Conservation (phyloP, 2,113 vertebrate genomes). For the Tenrec ecaudatus region DNA sequence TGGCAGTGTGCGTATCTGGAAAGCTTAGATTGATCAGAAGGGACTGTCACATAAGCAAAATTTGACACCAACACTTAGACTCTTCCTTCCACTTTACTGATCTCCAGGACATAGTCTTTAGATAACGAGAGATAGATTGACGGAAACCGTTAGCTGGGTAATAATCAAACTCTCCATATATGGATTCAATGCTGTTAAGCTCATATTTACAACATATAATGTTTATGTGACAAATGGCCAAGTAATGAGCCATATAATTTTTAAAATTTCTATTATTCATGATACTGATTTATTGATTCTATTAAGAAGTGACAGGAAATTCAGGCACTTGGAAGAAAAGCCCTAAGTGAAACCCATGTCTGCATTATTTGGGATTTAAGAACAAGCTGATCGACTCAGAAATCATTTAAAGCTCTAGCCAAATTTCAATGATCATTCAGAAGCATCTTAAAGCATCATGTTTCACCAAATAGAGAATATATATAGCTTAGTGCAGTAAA, state of each 20-base stretch:
- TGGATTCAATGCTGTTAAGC: conserved; percentile 54
- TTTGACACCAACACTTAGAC: conserved; percentile 69
- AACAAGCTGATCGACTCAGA: conserved; percentile 13
- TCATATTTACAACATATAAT: neutral
- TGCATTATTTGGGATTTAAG: neutral
- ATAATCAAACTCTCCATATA: conserved; percentile 54
- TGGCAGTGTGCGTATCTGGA: conserved; percentile 66
- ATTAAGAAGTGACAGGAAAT: conserved; percentile 36
- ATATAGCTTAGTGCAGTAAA: neutral
- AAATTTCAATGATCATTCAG: conserved; percentile 20
- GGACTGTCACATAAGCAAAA: conserved; percentile 79
- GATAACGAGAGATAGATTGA: conserved; percentile 36
- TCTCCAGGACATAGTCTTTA: conserved; percentile 52
- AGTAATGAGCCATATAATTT: conserved; percentile 21
- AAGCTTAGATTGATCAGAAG: conserved; percentile 81
- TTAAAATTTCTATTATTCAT: conserved; percentile 64
- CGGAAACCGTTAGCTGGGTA: conserved; percentile 46
- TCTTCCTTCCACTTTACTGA: conserved; percentile 67
- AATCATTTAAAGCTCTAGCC: conserved; percentile 48
- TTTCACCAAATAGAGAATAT: conserved; percentile 7
- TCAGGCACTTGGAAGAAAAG: neutral
- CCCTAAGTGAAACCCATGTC: neutral
- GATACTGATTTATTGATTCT: conserved; percentile 73
- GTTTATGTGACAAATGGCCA: conserved; percentile 58
- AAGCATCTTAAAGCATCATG: conserved; percentile 46